phyloP scores from a whole-genome alignment of 1,140 invertebrate species.

The Hycleus phaleratus region DNA sequence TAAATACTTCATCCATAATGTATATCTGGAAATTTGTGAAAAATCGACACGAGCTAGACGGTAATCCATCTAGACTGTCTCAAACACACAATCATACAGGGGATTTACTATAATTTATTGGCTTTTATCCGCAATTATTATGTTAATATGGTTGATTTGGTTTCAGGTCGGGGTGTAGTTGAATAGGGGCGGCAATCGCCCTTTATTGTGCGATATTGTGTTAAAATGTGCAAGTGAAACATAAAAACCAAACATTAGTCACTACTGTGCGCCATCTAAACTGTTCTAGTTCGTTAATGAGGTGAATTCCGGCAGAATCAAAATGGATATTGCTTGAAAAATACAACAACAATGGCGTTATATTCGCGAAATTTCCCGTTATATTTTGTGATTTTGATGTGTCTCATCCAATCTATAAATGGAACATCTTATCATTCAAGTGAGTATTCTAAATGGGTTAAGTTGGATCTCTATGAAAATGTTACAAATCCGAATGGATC shows the following conservation, averaged over 20 bases:
- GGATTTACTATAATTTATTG: conserved; percentile 2
- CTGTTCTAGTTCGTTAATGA: conserved; percentile 5
- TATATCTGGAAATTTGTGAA: neutral
- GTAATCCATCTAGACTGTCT: too few species aligned
- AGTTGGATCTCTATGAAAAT: too few species aligned
- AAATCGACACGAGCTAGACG: too few species aligned
- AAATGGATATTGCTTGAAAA: conserved; percentile 9
- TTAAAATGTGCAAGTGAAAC: conserved; percentile 1
- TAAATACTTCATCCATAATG: conserved; percentile 12
- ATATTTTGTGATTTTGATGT: conserved; percentile 6
- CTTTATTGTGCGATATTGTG: too few species aligned
- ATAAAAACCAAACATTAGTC: conserved; percentile 1
- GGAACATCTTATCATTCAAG: conserved; percentile 3
- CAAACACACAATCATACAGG: too few species aligned
- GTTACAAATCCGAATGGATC: too few species aligned
- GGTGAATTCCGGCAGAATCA: conserved; percentile 4
- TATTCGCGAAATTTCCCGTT: conserved; percentile 4
- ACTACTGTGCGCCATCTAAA: conserved; percentile 3
- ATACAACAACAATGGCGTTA: conserved; percentile 3
- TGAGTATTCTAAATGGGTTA: neutral
- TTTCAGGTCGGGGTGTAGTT: conserved; percentile 6
- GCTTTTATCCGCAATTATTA: conserved; percentile 6
- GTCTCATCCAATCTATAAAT: conserved; percentile 1
- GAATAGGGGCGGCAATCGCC: neutral
- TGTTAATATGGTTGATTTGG: conserved; percentile 10